phyloP scores from a whole-genome alignment of 2,113 vertebrate genomes.

The Dissostichus mawsoni region DNA sequence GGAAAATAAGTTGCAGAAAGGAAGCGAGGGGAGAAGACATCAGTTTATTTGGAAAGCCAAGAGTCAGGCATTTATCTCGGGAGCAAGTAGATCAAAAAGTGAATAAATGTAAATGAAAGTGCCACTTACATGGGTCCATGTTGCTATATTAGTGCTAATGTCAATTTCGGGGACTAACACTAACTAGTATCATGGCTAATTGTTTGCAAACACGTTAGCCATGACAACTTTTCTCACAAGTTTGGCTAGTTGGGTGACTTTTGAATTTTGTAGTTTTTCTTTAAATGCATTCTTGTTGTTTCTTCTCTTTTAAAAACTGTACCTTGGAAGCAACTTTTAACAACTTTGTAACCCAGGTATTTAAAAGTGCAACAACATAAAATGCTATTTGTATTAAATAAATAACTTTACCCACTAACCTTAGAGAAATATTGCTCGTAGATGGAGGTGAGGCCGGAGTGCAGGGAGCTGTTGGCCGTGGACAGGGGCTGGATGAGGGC shows the following conservation, averaged over 20 bases:
- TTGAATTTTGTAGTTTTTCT: no score
- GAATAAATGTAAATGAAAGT: not conserved
- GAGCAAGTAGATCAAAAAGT: not conserved
- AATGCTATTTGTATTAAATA: not conserved
- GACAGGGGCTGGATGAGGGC: conserved; percentile 71
- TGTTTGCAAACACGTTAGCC: conserved; percentile 1
- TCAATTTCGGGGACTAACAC: not conserved
- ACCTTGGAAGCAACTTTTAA: not conserved
- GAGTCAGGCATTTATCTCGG: not conserved
- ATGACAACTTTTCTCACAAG: not conserved
- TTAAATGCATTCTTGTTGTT: not conserved
- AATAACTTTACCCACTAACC: conserved; percentile 51
- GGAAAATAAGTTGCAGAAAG: not conserved
- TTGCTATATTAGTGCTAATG: not conserved
- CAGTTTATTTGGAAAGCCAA: not conserved
- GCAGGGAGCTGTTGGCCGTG: conserved; percentile 50
- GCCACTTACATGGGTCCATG: not conserved
- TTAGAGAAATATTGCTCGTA: conserved; percentile 72
- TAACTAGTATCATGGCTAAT: not conserved
- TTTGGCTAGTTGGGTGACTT: no score
- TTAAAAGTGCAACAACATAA: not conserved
- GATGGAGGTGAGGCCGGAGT: conserved; percentile 68
- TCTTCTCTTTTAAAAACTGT: not conserved
- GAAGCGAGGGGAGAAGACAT: not conserved
- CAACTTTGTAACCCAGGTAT: not conserved